A percentile compares a stretch with the other conserved stretches of the same genome.
These are phyloP conservation scores for Gisinianus flammeolus DNA, from an alignment of 2,888 invertebrate genomes.

Conservation along the genomic window DNA sequence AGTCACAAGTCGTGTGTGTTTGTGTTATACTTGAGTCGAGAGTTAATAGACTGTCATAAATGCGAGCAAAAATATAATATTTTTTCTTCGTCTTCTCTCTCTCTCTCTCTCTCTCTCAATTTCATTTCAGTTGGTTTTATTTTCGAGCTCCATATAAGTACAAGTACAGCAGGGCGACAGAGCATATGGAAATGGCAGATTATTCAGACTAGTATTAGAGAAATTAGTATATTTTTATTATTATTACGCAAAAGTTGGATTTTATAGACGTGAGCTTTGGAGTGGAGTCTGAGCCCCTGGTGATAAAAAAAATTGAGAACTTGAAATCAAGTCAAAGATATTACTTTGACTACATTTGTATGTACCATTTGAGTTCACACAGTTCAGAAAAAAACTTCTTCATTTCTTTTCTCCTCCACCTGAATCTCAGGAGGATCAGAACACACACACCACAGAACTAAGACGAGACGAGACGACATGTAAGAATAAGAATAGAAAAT, in stretches of 20 bases:
- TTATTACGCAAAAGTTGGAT: not conserved
- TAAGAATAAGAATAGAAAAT: not conserved
- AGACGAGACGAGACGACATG: not conserved
- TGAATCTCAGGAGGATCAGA: too few relatives aligned
- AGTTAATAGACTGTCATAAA: conserved; percentile 47
- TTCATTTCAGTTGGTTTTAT: not conserved
- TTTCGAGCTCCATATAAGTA: not conserved
- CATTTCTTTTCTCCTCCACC: too few relatives aligned
- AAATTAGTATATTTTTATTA: not conserved
- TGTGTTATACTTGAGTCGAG: not conserved
- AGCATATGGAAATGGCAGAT: not conserved
- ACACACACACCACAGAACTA: too few relatives aligned
- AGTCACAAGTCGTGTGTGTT: not conserved
- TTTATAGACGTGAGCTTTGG: not conserved
- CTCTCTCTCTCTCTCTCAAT: not conserved
- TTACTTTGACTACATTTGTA: not conserved
- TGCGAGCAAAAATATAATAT: conserved; percentile 38
- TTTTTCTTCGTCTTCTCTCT: not conserved
- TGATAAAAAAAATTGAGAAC: conserved; percentile 5
- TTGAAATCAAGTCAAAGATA: not conserved
- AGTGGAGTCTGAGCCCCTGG: conserved; percentile 2
- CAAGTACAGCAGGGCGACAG: not conserved
- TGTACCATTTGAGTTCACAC: not conserved
- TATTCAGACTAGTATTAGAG: not conserved
- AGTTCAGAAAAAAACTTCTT: too few relatives aligned